Evolutionary conservation across 2,888 invertebrate genomes (phyloP).

Genomic region (Torymus tubicola): DNA sequence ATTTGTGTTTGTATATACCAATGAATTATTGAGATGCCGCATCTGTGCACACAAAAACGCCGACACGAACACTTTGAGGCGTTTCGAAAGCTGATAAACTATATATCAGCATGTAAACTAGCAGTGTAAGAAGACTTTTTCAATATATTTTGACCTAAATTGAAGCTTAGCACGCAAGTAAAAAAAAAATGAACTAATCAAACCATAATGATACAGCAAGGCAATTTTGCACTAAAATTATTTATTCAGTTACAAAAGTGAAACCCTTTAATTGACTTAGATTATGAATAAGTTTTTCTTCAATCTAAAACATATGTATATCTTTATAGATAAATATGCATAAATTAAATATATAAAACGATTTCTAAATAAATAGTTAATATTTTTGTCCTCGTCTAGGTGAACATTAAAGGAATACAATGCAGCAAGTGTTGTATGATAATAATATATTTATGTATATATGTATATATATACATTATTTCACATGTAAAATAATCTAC

Average conservation of each 20-base stretch:
- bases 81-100: too few species aligned
- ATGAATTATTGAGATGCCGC: too few species aligned
- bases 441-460: slow-evolving; percentile 61
- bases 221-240: not conserved
- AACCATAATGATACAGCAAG: not conserved
- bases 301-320: not conserved
- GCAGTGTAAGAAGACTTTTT: too few species aligned
- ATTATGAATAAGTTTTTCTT: not conserved
- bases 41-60: too few species aligned
- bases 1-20: too few species aligned
- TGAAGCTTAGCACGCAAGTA: too few species aligned
- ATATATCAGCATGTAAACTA: too few species aligned
- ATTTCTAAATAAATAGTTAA: slow-evolving; percentile 21
- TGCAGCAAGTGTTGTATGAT: slow-evolving; percentile 50
- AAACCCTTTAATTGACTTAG: too few species aligned
- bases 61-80: too few species aligned
- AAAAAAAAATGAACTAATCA: too few species aligned
- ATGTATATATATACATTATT: slow-evolving; percentile 71
- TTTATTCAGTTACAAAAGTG: slow-evolving; percentile 8
- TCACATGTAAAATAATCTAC: slow-evolving; percentile 71
- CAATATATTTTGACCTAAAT: too few species aligned
- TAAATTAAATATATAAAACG: slow-evolving; percentile 30
- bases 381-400: slow-evolving; percentile 6
- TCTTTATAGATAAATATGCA: slow-evolving; percentile 15
- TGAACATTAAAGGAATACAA: slow-evolving; percentile 36